Base-by-base conservation (phyloP, 2,797 vertebrate species). In the Urophycis tenuis region DNA sequence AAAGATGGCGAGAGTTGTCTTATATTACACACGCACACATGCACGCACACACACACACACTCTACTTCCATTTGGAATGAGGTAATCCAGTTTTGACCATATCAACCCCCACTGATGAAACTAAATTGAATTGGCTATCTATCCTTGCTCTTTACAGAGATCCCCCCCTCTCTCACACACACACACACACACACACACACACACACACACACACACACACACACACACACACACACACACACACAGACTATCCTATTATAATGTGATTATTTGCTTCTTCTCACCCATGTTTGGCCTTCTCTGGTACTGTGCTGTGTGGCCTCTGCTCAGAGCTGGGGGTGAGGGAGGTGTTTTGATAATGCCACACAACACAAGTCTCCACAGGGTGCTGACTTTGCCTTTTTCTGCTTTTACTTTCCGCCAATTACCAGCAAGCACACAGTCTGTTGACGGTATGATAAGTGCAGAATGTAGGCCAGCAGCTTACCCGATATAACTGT, bases 121-220 rank as follows among this genome's bases (percentile, higher is more conserved):
- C 80, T 67, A 86, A 87, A 88, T 88, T 82, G 19, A 87, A 89
- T 86, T 87, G 79, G 80, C 41, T 79, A 67, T 80, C 83, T 79
- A 76, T 87, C 78, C 74, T 70, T 3, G 74, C 39, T 73, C 39
- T 29, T 32, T 39, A 64, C n/a, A 25, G n/a, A 64, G 22, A n/a
- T 60, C 2, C 53, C 2, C 53, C 53, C 10, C 53, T 53, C 53
- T n/a, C 5, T n/a, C 53, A n/a, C 53, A n/a, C 53, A 60, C 49
- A 60, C 45, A 49, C 45, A 45, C 41, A 45, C 41, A 45, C 41
- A 45, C 41, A 45, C 41, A 45, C 15, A 45, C 41, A 45, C 41
- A 45, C 10, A 11, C 10, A 10, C 45, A 49, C 17, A 2, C 45
- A 49, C 45, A 19, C 45, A 49, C 14, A 8, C 41, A 45, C 12